These are phyloP conservation scores for Premnoplex brunnescens DNA, from an alignment of 2,797 vertebrate genomes.

Conservation along the genomic window DNA sequence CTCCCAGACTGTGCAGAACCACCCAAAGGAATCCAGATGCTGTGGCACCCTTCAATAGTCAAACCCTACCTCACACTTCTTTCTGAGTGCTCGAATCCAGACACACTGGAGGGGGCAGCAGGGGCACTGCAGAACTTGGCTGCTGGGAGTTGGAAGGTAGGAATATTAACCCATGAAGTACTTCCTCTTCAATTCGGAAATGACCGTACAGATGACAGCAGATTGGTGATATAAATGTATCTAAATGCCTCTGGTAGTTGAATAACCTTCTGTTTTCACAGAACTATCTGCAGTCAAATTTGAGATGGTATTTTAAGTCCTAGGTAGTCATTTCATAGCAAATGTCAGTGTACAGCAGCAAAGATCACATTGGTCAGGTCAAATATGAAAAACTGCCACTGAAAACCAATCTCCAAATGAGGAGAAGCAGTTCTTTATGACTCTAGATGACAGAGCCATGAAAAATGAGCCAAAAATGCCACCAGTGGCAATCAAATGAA, in stretches of 20 bases:
- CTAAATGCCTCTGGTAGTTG: neutral
- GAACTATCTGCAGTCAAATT: neutral
- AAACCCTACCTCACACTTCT: slow-evolving; percentile 99
- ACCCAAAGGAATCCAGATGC: slow-evolving; percentile 98
- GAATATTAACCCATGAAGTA: neutral
- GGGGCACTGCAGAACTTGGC: slow-evolving; percentile 98
- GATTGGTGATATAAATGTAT: neutral
- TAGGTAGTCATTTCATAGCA: neutral
- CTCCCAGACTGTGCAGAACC: slow-evolving; percentile 94
- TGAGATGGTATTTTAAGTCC: neutral
- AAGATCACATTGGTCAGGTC: neutral
- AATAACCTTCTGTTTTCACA: neutral
- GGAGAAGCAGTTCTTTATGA: neutral
- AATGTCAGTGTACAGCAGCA: neutral
- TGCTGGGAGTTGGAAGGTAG: slow-evolving; percentile 99
- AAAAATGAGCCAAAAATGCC: slow-evolving; percentile 12
- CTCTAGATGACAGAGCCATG: neutral
- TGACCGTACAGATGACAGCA: neutral
- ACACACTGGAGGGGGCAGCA: slow-evolving; percentile 97
- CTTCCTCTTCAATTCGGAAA: neutral
- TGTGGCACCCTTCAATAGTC: slow-evolving; percentile 99
- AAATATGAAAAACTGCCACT: neutral
- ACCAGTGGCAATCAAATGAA: neutral
- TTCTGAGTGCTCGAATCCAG: slow-evolving; percentile 98
- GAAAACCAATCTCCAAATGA: neutral